phyloP scores from a whole-genome alignment of 2,888 invertebrate species.

The Athripsodes cinereus region DNA sequence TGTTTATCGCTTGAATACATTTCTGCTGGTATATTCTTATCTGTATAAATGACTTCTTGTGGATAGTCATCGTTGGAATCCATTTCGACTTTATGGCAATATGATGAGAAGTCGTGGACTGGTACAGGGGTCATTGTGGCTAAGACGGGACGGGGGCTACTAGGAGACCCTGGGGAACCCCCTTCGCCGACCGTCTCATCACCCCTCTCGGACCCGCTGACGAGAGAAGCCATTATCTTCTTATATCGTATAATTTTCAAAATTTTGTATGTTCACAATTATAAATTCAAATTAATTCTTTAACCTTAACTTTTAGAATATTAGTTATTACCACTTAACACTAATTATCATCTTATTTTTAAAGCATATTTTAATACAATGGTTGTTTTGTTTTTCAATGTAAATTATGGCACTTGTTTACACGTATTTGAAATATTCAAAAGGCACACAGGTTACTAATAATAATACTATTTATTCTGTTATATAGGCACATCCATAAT shows the following conservation, averaged over 20 bases:
- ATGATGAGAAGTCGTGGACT: conserved; percentile 60
- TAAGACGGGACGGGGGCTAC: conserved; percentile 67
- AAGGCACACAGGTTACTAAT: not conserved
- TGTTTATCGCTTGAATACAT: conserved; percentile 50
- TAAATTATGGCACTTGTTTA: conserved; percentile 27
- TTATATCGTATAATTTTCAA: conserved; percentile 33
- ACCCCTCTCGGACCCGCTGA: conserved; percentile 23
- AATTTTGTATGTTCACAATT: not conserved
- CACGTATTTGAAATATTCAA: conserved; percentile 10
- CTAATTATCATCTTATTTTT: not conserved
- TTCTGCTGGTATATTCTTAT: conserved; percentile 53
- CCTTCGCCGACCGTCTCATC: conserved; percentile 29
- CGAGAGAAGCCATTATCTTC: conserved; percentile 32
- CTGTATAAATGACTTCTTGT: conserved; percentile 54
- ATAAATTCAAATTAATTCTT: not conserved
- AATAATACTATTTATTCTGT: no score
- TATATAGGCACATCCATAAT: not conserved
- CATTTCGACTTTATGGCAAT: conserved; percentile 56
- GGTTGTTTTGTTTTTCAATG: conserved; percentile 4
- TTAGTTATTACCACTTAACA: not conserved
- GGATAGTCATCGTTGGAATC: conserved; percentile 55
- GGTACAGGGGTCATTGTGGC: conserved; percentile 87
- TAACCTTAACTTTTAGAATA: not conserved
- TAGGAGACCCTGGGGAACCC: conserved; percentile 49
- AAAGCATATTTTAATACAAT: not conserved